Evolutionary conservation across 2,888 invertebrate genomes (phyloP), one percentile per base, ranked within the genome.

Genomic region (Papilio demoleus): DNA sequence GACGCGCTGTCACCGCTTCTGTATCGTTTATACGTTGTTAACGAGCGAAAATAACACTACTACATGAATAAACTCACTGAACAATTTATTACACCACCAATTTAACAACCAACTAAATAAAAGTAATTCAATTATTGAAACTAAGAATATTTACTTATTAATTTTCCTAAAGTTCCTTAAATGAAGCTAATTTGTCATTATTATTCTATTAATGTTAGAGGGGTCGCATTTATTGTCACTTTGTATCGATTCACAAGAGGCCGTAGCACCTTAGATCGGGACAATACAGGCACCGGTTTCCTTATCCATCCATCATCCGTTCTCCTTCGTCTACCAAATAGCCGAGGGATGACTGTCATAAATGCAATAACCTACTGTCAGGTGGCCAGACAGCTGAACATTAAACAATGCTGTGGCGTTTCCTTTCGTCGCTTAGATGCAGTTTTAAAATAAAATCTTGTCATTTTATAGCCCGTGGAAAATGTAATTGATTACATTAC

Each of bases 251-350:
- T 36, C 50, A 62, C 38, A 59, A 50, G 50, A 59, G 47, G 58
- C 58, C 47, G 36, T 34, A 56, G 56, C 63, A 59, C 59, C 64
- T 38, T 68, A 38, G 50, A 19, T 14, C 47, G 64, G 27, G 19
- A 64, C 64, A 68, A 68, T 68, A 59, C 59, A 47, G 38, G 47
- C 8, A 53, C 65, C 60, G 60, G 34, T 69, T 65, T 65, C 17
- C 68, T 65, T 60, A 65, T 68, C 60, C 69, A 69, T 69, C 65
- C 42, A 61, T 69, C 65, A 69, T 65, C 60, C 65, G 22, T 40
- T 65, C 60, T 60, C 58, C 56, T 50, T 50, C 59, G 50, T 60
- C 60, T 62, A 34, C 53, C 69, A 53, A 68, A 68, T 68, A 59
- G 63, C 38, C 36, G 63, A 47, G 40, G 31, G 68, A 68, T 68